Conservation (phyloP, 2,113 vertebrate species). For the Capricornis sumatraensis region DNA sequence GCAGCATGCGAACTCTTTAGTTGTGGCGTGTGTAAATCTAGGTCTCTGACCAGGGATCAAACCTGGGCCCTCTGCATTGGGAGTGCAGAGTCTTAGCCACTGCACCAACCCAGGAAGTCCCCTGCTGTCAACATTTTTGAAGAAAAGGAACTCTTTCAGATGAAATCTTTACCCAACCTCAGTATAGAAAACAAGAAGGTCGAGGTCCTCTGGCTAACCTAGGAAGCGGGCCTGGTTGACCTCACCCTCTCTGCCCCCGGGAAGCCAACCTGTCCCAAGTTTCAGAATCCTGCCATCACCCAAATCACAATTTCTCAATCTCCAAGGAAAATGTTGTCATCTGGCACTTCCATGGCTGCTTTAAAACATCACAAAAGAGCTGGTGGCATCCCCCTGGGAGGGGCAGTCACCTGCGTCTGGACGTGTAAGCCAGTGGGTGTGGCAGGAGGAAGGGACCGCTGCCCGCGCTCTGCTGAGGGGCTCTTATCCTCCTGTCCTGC, state of each 20-base stretch:
- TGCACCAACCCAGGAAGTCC: not conserved
- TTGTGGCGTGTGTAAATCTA: no score
- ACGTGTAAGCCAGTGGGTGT: not conserved
- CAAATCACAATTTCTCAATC: slow-evolving; percentile 5
- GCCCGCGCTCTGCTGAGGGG: not conserved
- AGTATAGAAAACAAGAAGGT: not conserved
- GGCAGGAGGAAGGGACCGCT: not conserved
- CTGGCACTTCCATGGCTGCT: not conserved
- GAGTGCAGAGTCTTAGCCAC: not conserved
- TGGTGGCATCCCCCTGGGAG: not conserved
- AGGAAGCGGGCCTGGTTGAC: not conserved
- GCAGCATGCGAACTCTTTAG: not conserved
- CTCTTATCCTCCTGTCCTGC: accelerated
- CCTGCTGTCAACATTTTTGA: not conserved
- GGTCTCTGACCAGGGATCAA: not conserved
- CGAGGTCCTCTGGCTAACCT: not conserved
- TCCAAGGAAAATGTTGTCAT: not conserved
- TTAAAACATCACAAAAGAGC: slow-evolving; percentile 9
- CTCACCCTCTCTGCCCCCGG: not conserved
- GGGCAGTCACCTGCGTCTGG: not conserved
- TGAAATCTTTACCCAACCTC: not conserved
- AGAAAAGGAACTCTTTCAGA: not conserved
- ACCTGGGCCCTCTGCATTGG: not conserved
- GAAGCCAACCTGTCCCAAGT: not conserved
- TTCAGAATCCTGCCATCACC: not conserved